Percentiles rank a stretch among this genome's conserved stretches.
Evolutionary conservation across 1,140 invertebrate genomes (phyloP).

Genomic region (Caenorhabditis remanei): DNA sequence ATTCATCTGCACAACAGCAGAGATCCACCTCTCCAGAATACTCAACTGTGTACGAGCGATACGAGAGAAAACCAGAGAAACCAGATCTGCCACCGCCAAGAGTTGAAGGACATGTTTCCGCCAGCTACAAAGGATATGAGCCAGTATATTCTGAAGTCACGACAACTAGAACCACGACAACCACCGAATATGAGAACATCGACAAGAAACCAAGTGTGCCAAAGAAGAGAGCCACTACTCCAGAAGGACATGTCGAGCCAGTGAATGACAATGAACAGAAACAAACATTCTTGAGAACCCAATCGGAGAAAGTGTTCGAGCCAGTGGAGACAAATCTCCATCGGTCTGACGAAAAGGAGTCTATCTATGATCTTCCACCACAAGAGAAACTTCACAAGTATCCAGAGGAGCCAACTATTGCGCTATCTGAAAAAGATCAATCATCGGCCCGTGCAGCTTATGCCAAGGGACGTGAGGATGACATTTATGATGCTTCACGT

Average conservation of each 20-base stretch:
- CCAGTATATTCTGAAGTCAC: constrained; percentile 34
- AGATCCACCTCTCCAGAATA: constrained; percentile 56
- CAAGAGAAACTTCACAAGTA: constrained; percentile 43
- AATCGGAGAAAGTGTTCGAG: constrained; percentile 54
- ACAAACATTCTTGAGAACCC: constrained; percentile 55
- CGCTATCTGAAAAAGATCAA: neutral
- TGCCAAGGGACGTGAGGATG: constrained; percentile 1
- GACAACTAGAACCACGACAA: constrained; percentile 54
- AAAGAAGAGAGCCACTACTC: constrained; percentile 25
- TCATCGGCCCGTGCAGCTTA: neutral
- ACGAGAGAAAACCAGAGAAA: constrained; percentile 35
- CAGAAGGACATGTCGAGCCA: constrained; percentile 53
- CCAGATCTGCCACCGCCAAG: constrained; percentile 31
- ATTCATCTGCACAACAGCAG: neutral
- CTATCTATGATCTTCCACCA: constrained; percentile 60
- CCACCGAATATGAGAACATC: constrained; percentile 48
- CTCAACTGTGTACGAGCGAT: constrained; percentile 60
- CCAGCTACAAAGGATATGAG: constrained; percentile 36
- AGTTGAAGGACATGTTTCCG: constrained; percentile 41
- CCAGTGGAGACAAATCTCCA: constrained; percentile 29
- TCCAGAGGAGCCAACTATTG: constrained; percentile 41
- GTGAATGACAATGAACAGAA: constrained; percentile 5
- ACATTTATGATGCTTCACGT: constrained; percentile 11
- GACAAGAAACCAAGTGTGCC: constrained; percentile 49
- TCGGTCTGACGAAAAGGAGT: constrained; percentile 59